A percentile compares a stretch with the other conserved stretches of the same genome.
Conservation (phyloP, 1,140 invertebrate species). For the Heliconius congener region DNA sequence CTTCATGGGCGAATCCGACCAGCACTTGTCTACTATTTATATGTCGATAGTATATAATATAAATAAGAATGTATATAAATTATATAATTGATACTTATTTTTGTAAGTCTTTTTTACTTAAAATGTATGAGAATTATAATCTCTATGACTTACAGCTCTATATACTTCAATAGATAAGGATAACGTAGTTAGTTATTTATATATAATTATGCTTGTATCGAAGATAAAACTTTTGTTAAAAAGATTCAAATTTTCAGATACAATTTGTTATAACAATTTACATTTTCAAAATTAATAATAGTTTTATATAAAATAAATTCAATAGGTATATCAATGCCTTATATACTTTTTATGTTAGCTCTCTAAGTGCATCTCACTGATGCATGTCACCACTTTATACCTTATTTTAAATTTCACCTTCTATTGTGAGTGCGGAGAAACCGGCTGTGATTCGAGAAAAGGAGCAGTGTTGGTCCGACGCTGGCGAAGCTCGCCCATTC, state of each 20-base stretch:
- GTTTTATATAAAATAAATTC: background rate
- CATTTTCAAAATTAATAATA: background rate
- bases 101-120: too few relatives aligned
- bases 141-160: background rate
- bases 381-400: constrained; percentile 72
- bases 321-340: background rate
- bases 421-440: constrained; percentile 77
- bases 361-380: constrained; percentile 72
- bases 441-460: constrained; percentile 67
- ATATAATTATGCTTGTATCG: background rate
- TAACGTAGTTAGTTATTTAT: background rate
- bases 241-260: background rate
- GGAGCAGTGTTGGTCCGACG: constrained; percentile 65
- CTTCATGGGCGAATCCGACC: too few relatives aligned
- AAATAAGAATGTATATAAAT: background rate
- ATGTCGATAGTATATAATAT: background rate
- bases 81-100: background rate
- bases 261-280: background rate
- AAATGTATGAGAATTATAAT: background rate
- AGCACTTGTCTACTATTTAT: too few relatives aligned
- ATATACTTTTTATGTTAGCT: constrained; percentile 40
- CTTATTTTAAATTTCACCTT: constrained; percentile 80
- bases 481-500: constrained; percentile 60
- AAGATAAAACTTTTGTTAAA: background rate
- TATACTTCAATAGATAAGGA: background rate